Base-by-base conservation (phyloP, 2,888 invertebrate species). In the Biston stratarius region DNA sequence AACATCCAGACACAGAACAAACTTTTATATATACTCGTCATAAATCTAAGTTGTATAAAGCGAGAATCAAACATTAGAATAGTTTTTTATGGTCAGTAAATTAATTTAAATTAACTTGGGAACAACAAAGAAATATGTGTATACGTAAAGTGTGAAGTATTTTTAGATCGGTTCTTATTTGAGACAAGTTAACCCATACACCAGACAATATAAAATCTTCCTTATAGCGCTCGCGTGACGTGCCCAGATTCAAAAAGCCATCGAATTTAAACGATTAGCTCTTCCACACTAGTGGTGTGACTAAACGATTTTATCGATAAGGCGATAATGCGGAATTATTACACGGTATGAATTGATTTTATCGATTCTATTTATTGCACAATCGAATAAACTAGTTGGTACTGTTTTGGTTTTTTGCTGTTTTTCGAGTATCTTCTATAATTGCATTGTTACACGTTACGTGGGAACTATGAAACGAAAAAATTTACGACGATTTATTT, bases 261-360 rank as follows among this genome's bases (percentile, higher is more conserved):
- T 57, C 57, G 56, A 57, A n/a, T 57, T 63, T 47, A 62, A 74
- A 74, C 69, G 7, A 51, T 10, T 45, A 8, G 24, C 6, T 49
- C 36, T 42, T 45, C 45, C 40, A 59, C 48, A 60, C 64, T 42
- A 55, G 55, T 38, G 51, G 69, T 73, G 77, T 77, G 42, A 38
- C 71, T 42, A 78, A 77, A 40, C 69, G 68, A 74, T 79, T 24
- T 24, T 77, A 71, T 44, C 52, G 57, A 57, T 64, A 57, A 55
- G 51, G 52, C 64, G 49, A 65, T 61, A 65, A 60, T 60, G 14
- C 42, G 42, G 40, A 60, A 61, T 67, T 53, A 68, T 64, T 68
- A 48, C 69, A 71, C 69, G 74, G 69, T 58, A 60, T 40, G 57
- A 77, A 72, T 70, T 56, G 70, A 71, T 71, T 68, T 51, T 10